Conservation (phyloP, 1,140 invertebrate genomes). For the Mercenaria mercenaria region DNA sequence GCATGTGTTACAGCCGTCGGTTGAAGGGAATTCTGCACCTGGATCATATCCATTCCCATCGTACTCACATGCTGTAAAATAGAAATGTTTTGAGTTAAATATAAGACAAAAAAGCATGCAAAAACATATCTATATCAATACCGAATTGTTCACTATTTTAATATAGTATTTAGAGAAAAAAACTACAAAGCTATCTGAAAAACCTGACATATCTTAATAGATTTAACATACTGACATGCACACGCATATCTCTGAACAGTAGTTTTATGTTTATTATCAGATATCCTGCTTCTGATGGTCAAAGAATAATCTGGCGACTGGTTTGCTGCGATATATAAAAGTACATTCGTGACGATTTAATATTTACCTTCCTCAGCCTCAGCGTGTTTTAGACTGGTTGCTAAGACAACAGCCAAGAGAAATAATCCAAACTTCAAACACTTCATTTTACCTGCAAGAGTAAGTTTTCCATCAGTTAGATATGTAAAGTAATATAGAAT, state of each 20-base stretch:
- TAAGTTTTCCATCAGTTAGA: no score
- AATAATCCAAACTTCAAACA: background rate
- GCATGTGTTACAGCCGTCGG: background rate
- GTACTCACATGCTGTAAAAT: conserved; percentile 4
- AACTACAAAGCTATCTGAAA: background rate
- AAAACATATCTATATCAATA: background rate
- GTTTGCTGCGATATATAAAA: no score
- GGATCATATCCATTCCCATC: conserved; percentile 24
- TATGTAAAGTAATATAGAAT: no score
- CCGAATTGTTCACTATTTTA: background rate
- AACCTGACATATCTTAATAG: no score
- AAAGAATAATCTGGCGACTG: no score
- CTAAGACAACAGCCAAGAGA: background rate
- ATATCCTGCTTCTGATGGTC: no score
- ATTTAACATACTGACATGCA: no score
- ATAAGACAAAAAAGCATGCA: background rate
- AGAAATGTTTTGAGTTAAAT: no score
- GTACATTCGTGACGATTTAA: background rate
- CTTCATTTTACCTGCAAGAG: conserved; percentile 11
- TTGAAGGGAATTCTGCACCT: background rate
- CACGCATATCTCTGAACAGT: no score
- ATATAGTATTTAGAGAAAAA: background rate
- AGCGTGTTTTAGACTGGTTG: background rate
- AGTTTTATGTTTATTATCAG: no score
- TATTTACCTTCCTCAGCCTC: conserved; percentile 8